Evolutionary conservation across 1,140 invertebrate species (phyloP).

Genomic region (Cecropterus lyciades): DNA sequence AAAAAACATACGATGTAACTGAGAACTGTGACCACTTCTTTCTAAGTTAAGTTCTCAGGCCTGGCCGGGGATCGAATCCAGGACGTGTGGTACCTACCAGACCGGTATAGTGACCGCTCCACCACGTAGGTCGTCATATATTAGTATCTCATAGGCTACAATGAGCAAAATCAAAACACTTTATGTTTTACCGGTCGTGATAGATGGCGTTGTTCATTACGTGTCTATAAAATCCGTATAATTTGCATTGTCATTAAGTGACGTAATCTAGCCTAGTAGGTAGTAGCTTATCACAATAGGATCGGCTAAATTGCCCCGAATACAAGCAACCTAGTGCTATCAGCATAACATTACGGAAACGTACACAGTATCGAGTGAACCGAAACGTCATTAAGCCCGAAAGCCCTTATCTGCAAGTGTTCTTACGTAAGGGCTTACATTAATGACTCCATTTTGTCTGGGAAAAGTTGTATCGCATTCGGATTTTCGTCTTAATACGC

Average conservation of each 20-base stretch:
- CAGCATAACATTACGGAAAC: slow-evolving; percentile 38
- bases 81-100: no score
- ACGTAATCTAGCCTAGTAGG: neutral
- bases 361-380: slow-evolving; percentile 41
- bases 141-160: no score
- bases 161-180: no score
- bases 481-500: slow-evolving; percentile 33
- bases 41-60: no score
- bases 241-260: neutral
- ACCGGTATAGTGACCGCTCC: no score
- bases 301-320: slow-evolving; percentile 27
- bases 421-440: slow-evolving; percentile 43
- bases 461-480: slow-evolving; percentile 27
- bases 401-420: slow-evolving; percentile 46
- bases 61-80: no score
- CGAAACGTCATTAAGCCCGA: slow-evolving; percentile 46
- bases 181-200: no score
- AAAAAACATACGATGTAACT: no score
- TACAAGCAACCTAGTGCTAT: slow-evolving; percentile 24
- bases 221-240: neutral
- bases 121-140: no score
- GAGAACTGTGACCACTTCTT: no score
- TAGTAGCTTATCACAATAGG: slow-evolving; percentile 8
- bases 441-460: slow-evolving; percentile 46
- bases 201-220: no score